Base-by-base conservation (phyloP, 1,140 invertebrate species). In the Homalodisca vitripennis region DNA sequence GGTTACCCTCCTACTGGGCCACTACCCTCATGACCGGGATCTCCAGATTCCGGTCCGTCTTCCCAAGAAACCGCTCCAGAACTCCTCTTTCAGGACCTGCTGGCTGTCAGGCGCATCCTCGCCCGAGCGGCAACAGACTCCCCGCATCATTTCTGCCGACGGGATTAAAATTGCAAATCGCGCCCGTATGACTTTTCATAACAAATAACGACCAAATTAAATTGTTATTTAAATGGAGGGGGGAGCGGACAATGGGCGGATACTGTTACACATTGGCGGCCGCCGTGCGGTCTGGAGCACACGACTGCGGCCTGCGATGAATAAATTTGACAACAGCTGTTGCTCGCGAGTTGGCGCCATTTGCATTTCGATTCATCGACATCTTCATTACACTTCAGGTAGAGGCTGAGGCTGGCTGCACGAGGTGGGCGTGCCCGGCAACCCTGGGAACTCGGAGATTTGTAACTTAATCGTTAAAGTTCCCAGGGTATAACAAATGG, bases 151-250 rank as follows among this genome's bases (percentile, higher is more conserved):
- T 51, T 60, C 34, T 41, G 6, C 34, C 26, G 55, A 10, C 14
- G 24, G 3, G 55, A 60, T 60, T 60, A 60, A 60, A 60, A 60
- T 60, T 60, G 55, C 55, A 60, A 60, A 60, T 60, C 14, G 55
- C 55, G 55, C 55, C 55, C 55, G 55, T 60, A 60, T 60, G 55
- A 60, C 55, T 60, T 60, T 60, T 60, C 55, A 60, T 60, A 60
- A 60, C 55, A 60, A 60, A 60, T 60, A 60, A 60, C 55, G 55
- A 60, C 55, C 55, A 24, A 60, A 60, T 60, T 60, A 60, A 60
- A 60, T 60, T 60, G 55, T 60, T 60, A 60, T 60, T 60, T 60
- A 60, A 60, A 60, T 60, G 26, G 2, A 24, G 22, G 6, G 55
- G 55, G 55, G 55, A 24, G 55, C 17, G 6, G 48, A 51, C 48